Evolutionary conservation across 2,888 invertebrate species (phyloP).

Genomic region (Caenorhabditis auriculariae): DNA sequence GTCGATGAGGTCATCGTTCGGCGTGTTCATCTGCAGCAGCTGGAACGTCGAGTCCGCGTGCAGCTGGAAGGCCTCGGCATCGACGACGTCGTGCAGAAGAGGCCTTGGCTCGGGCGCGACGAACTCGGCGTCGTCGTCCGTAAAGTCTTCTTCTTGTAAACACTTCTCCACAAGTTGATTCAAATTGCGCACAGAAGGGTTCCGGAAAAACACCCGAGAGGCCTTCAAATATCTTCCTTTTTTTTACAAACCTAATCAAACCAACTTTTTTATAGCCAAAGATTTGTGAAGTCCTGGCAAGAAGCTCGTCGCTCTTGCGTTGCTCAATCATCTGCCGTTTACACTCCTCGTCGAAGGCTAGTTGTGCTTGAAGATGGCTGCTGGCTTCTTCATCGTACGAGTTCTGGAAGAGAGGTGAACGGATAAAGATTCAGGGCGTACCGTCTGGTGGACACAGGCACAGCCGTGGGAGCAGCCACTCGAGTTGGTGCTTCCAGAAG

Average conservation of each 20-base stretch:
- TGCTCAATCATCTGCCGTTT: conserved; percentile 6
- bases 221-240: conserved; percentile 11
- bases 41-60: too few species aligned
- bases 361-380: not conserved
- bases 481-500: too few species aligned
- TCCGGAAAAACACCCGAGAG: conserved; percentile 24
- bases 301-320: conserved; percentile 17
- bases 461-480: too few species aligned
- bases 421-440: too few species aligned
- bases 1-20: too few species aligned
- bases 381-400: not conserved
- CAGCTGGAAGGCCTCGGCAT: too few species aligned
- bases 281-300: conserved; percentile 27
- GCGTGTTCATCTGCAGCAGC: too few species aligned
- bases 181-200: conserved; percentile 12
- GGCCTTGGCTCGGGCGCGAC: too few species aligned
- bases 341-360: conserved; percentile 2
- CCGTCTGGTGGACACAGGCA: too few species aligned
- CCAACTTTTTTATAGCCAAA: conserved; percentile 24
- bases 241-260: not conserved
- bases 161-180: conserved; percentile 28
- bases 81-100: too few species aligned
- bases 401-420: not conserved
- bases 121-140: conserved; percentile 15
- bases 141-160: conserved; percentile 15